Evolutionary conservation across 2,888 invertebrate genomes (phyloP).

Genomic region (Nomada lathburiana): DNA sequence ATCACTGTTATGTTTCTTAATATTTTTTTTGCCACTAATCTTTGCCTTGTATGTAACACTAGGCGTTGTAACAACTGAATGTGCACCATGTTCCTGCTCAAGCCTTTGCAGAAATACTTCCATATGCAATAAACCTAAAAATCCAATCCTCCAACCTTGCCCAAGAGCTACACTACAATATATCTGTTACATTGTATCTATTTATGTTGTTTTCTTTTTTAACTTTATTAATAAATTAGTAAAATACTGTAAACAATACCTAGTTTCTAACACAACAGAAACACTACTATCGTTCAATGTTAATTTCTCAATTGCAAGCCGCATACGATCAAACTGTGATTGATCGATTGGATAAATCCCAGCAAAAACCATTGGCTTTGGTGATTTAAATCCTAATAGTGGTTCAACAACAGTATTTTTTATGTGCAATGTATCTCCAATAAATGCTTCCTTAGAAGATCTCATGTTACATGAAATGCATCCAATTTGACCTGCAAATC

Average conservation of each 20-base stretch:
- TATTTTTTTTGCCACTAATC: constrained; percentile 90
- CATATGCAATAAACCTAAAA: constrained; percentile 93
- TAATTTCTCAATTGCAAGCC: constrained; percentile 94
- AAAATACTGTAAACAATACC: constrained; percentile 83
- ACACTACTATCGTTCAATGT: constrained; percentile 98
- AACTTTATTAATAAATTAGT: background rate
- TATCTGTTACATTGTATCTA: background rate
- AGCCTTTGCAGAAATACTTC: constrained; percentile 95
- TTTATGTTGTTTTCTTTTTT: background rate
- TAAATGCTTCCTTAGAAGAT: constrained; percentile 89
- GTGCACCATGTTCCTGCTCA: constrained; percentile 93
- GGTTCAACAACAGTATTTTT: constrained; percentile 86
- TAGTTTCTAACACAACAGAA: constrained; percentile 91
- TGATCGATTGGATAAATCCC: constrained; percentile 97
- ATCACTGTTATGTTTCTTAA: constrained; percentile 87
- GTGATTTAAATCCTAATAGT: constrained; percentile 88
- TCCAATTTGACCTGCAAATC: constrained; percentile 96
- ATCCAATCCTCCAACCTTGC: constrained; percentile 95
- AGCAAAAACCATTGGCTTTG: constrained; percentile 94
- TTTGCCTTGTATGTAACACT: constrained; percentile 94
- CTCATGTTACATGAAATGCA: constrained; percentile 93
- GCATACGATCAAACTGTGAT: constrained; percentile 90
- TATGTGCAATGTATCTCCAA: constrained; percentile 91
- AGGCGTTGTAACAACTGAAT: constrained; percentile 93
- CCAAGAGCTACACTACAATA: constrained; percentile 91